Evolutionary conservation across 2,888 invertebrate species (phyloP).

Genomic region (Theristus sp.): DNA sequence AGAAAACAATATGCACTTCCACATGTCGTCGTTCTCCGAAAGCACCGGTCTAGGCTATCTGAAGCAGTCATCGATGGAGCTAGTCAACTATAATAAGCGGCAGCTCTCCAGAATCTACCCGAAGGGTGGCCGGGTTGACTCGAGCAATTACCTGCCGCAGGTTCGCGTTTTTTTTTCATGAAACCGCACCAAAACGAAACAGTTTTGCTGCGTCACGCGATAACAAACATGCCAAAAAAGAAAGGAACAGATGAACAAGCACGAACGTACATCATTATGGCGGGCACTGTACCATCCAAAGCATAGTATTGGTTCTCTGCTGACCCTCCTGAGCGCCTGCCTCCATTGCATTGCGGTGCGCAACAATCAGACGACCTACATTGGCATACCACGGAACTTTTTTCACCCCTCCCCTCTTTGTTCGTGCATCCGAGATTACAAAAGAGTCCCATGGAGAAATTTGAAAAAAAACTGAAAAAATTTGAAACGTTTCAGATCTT

Average conservation of each 20-base stretch:
- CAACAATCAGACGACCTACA: too few relatives aligned
- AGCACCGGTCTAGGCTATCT: conserved; percentile 84
- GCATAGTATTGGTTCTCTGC: too few relatives aligned
- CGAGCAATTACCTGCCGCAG: conserved; percentile 98
- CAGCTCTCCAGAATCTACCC: conserved; percentile 99
- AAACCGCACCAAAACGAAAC: too few relatives aligned
- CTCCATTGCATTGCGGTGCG: too few relatives aligned
- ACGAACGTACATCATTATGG: too few relatives aligned
- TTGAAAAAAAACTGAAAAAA: not conserved
- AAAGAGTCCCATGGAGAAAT: not conserved
- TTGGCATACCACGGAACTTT: not conserved
- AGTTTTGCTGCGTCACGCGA: too few relatives aligned
- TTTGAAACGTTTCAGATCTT: conserved; percentile 60
- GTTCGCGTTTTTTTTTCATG: too few relatives aligned
- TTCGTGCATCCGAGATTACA: not conserved
- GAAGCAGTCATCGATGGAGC: conserved; percentile 87
- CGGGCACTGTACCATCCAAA: too few relatives aligned
- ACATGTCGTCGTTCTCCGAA: conserved; percentile 99
- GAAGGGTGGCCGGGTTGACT: conserved; percentile 91
- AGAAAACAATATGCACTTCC: conserved; percentile 87
- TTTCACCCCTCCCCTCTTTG: not conserved
- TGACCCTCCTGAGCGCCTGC: too few relatives aligned
- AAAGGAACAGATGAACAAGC: too few relatives aligned
- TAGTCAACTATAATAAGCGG: conserved; percentile 97
- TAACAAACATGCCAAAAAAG: too few relatives aligned